These are phyloP conservation scores for Drosophila mulleri DNA, from an alignment of 2,888 invertebrate species.

Conservation along the genomic window DNA sequence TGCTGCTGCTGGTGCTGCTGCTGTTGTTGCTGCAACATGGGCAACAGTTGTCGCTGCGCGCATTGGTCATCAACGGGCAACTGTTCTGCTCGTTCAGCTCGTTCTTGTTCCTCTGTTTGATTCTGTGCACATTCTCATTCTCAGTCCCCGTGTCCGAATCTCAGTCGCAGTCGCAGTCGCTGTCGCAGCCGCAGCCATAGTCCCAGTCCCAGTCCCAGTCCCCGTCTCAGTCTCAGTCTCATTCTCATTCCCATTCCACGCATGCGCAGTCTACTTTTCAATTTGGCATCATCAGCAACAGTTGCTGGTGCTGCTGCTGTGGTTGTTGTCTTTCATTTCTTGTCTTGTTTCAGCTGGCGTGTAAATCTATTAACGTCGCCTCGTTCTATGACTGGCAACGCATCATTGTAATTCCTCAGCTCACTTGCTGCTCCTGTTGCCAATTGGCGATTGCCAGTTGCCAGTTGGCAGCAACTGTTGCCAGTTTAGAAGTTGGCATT, in stretches of 20 bases:
- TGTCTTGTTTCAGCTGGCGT: conserved; percentile 72
- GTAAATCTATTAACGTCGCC: conserved; percentile 79
- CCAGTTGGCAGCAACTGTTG: conserved; percentile 16
- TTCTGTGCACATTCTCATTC: conserved; percentile 65
- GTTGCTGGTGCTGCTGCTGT: conserved; percentile 41
- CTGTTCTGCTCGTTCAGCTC: conserved; percentile 10
- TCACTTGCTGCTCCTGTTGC: conserved; percentile 52
- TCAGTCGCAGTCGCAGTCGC: conserved; percentile 45
- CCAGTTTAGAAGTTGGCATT: conserved; percentile 33
- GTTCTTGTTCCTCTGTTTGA: conserved; percentile 21
- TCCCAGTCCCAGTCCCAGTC: conserved; percentile 39
- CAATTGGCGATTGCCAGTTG: conserved; percentile 21
- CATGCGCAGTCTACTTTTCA: conserved; percentile 76
- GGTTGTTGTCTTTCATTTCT: conserved; percentile 42
- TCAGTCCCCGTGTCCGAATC: conserved; percentile 28
- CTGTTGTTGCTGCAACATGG: conserved; percentile 16
- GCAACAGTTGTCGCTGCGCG: conserved; percentile 20
- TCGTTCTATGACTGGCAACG: conserved; percentile 75
- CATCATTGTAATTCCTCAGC: conserved; percentile 76
- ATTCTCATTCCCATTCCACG: conserved; percentile 69
- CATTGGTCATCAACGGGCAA: conserved; percentile 6
- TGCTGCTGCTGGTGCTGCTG: conserved; percentile 1
- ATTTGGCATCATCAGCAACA: conserved; percentile 76
- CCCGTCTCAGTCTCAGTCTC: conserved; percentile 47
- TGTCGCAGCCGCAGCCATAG: conserved; percentile 19